Base-by-base conservation (phyloP, 1,140 invertebrate genomes). In the Lepidotrigona ventralis region DNA sequence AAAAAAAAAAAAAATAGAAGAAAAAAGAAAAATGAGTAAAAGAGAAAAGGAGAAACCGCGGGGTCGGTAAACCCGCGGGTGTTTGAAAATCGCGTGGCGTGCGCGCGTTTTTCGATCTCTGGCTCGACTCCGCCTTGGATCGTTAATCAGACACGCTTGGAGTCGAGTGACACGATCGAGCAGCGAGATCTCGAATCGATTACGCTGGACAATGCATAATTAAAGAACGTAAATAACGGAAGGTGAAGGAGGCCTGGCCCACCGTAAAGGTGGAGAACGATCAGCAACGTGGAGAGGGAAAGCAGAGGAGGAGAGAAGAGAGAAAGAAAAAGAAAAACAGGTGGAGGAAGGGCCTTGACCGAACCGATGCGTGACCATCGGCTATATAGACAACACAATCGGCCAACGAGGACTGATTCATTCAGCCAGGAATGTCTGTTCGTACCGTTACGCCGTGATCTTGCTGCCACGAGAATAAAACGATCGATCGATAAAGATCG, bases 301-400 rank as follows among this genome's bases (percentile, higher is more conserved):
- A 72, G 53, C 72, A n/a, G 11, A n/a, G 70, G 54, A 46, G 63
- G 63, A 64, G 63, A 60, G 81, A 54, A 29, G 70, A 66, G 80
- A 58, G 29, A 80, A 75, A 54, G 2, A 33, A 5, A 39, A 39
- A 39, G 8, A 39, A 56, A 56, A 15, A 2, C 0, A 26, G 80
- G 11, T 21, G 68, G 58, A 81, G 81, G 72, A 89, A 84, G 86
- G 86, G 89, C 89, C 89, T 90, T 90, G 89, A 90, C 89, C 86
- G 86, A 74, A 77, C 69, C 84, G 85, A 91, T 90, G 88, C 90
- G 89, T 86, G 89, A 89, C 90, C 86, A 91, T 91, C 90, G 84
- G 83, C 85, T 89, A 86, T 86, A 85, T 86, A 85, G 83, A 88
- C 86, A 86, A 81, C 82, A 83, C 84, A 82, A 87, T 79, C 83